Conservation (phyloP, 92 coral and sea anemone genomes). For the Desmophyllum pertusum region DNA sequence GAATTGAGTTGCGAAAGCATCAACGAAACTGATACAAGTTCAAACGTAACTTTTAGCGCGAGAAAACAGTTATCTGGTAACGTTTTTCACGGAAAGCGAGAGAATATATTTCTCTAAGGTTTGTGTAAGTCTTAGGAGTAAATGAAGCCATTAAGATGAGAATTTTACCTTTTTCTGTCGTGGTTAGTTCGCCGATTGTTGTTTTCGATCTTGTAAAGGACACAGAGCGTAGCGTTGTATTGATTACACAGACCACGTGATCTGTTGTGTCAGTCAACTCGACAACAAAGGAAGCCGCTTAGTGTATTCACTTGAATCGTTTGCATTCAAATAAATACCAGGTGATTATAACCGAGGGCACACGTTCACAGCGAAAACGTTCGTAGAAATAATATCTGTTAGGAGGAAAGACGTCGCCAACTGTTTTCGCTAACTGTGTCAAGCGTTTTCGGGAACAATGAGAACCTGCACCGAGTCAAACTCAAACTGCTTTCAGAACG, state of each 20-base stretch:
- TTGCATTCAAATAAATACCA: not conserved
- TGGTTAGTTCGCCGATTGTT: conserved; percentile 14
- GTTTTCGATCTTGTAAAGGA: conserved; percentile 34
- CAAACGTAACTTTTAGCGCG: not conserved
- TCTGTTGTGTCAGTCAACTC: conserved; percentile 40
- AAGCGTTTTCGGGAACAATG: too few species aligned
- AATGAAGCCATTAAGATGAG: not conserved
- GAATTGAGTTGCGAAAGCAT: conserved; percentile 17
- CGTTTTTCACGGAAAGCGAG: conserved; percentile 21
- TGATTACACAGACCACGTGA: conserved; percentile 54
- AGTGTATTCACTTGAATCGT: not conserved
- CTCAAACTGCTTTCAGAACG: too few species aligned
- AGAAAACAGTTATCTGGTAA: not conserved
- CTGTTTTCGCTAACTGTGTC: too few species aligned
- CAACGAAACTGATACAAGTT: conserved; percentile 23
- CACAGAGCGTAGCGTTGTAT: conserved; percentile 51
- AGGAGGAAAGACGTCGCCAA: too few species aligned
- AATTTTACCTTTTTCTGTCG: conserved; percentile 43
- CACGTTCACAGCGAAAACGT: not conserved
- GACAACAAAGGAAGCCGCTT: conserved; percentile 43
- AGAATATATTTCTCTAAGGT: conserved; percentile 22
- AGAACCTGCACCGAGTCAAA: too few species aligned
- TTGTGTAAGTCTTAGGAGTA: not conserved
- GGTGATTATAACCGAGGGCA: too few species aligned
- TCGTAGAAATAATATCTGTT: not conserved